These are phyloP conservation scores for Lissocephala sabroskyi DNA, from an alignment of 2,888 invertebrate species.

Conservation along the genomic window DNA sequence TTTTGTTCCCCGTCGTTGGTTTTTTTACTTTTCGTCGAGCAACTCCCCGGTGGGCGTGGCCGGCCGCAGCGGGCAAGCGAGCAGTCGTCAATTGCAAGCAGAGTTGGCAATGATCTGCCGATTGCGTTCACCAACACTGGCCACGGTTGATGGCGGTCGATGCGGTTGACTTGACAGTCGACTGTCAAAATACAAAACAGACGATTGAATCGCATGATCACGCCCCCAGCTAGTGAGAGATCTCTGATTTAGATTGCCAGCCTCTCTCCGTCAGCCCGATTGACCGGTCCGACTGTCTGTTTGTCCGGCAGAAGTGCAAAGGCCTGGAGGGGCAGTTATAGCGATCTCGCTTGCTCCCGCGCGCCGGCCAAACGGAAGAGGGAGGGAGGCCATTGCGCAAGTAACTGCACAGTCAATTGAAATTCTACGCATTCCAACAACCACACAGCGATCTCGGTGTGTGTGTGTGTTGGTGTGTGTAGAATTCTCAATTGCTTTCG, in stretches of 20 bases:
- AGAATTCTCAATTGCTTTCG: slow-evolving; percentile 66
- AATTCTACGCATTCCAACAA: slow-evolving; percentile 63
- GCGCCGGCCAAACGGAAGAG: too few relatives aligned
- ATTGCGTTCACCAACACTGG: slow-evolving; percentile 35
- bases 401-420: slow-evolving; percentile 52
- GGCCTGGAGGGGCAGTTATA: too few relatives aligned
- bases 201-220: slow-evolving; percentile 4
- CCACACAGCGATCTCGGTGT: slow-evolving; percentile 19
- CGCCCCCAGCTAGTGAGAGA: too few relatives aligned
- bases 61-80: slow-evolving; percentile 32
- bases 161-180: slow-evolving; percentile 34
- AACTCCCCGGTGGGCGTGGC: slow-evolving; percentile 36
- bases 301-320: background rate
- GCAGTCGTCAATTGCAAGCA: slow-evolving; percentile 23
- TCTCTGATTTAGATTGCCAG: slow-evolving; percentile 9
- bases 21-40: slow-evolving; percentile 7
- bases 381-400: slow-evolving; percentile 31
- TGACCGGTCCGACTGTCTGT: too few relatives aligned
- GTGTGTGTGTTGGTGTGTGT: slow-evolving; percentile 21
- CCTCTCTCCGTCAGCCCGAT: too few relatives aligned
- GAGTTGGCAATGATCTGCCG: too few relatives aligned
- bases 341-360: too few relatives aligned
- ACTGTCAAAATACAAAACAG: slow-evolving; percentile 42
- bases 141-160: slow-evolving; percentile 9
- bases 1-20: slow-evolving; percentile 26